Evolutionary conservation across 1,140 invertebrate species (phyloP).

Genomic region (Drosophila willistoni): DNA sequence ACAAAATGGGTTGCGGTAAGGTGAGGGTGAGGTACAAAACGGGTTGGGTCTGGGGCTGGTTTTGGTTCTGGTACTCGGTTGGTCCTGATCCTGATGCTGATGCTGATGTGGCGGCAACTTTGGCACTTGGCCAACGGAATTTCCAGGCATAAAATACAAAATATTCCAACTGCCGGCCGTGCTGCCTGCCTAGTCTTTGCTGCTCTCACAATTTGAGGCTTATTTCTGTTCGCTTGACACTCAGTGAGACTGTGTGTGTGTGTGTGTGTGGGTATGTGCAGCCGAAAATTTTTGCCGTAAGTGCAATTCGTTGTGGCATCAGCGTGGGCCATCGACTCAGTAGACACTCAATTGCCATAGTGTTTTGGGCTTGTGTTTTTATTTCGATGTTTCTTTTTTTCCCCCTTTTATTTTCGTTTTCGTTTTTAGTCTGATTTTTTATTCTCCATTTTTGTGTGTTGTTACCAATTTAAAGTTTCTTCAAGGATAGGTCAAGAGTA

Average conservation of each 20-base stretch:
- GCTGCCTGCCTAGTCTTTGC: conserved; percentile 1
- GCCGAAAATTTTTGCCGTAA: conserved; percentile 49
- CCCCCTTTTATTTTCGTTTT: background rate
- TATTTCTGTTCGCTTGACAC: conserved; percentile 60
- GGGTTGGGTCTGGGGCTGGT: background rate
- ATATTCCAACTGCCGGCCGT: conserved; percentile 49
- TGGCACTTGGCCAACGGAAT: conserved; percentile 62
- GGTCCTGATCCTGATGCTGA: conserved; percentile 24
- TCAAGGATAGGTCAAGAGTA: background rate
- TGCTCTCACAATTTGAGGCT: conserved; percentile 50
- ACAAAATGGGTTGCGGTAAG: conserved; percentile 4
- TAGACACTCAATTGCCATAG: conserved; percentile 15
- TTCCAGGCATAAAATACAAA: conserved; percentile 59
- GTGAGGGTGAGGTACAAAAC: background rate
- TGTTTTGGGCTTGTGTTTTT: conserved; percentile 11
- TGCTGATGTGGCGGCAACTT: conserved; percentile 50
- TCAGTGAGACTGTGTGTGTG: conserved; percentile 20
- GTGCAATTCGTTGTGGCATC: conserved; percentile 58
- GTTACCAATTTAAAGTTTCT: background rate
- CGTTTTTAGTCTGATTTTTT: background rate
- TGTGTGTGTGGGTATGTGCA: background rate
- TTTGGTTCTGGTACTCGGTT: background rate
- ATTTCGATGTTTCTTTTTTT: conserved; percentile 5
- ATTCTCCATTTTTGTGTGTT: background rate
- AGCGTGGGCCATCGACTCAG: conserved; percentile 19